Conservation (phyloP, 2,113 vertebrate species). For the Trichechus manatus region DNA sequence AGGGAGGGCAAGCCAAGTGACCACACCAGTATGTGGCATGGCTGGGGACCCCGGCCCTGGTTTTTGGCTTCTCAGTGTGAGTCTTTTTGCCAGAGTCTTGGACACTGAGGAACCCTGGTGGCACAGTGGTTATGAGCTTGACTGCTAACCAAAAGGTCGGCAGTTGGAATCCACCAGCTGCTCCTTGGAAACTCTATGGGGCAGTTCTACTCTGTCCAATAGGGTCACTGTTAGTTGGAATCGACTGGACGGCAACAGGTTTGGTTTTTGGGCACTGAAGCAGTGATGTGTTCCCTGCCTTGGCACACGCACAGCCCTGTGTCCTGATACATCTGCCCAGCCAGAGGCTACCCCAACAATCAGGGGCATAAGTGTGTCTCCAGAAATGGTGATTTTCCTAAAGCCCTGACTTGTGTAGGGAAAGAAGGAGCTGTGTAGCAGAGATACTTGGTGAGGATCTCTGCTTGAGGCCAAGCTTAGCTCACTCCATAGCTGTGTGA, state of each 20-base stretch:
- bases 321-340: background rate
- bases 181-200: no score
- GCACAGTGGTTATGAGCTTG: no score
- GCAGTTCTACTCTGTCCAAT: no score
- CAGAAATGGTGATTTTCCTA: background rate
- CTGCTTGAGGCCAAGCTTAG: conserved; percentile 7
- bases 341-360: background rate
- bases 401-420: background rate
- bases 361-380: background rate
- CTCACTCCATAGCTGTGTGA: background rate
- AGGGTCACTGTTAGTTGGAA: no score
- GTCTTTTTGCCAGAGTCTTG: background rate
- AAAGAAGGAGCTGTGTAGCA: background rate
- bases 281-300: background rate
- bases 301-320: background rate
- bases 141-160: no score
- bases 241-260: no score
- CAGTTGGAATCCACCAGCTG: no score
- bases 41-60: background rate
- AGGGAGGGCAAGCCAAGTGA: background rate
- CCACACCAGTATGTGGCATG: background rate
- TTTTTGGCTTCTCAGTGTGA: background rate
- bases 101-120: no score
- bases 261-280: no score
- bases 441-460: background rate